Conservation (phyloP, 2,113 vertebrate species). For the Podarcis muralis region DNA sequence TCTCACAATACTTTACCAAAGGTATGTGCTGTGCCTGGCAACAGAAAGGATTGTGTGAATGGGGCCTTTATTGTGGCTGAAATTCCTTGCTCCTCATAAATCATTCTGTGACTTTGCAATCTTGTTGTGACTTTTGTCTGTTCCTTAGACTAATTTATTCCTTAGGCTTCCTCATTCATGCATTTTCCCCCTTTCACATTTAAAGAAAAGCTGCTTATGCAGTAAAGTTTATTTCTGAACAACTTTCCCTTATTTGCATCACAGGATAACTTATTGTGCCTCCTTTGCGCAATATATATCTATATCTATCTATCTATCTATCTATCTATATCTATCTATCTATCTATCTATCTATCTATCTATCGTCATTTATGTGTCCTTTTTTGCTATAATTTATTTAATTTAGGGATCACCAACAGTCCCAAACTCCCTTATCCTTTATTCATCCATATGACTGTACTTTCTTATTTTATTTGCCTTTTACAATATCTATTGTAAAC, state of each 20-base stretch:
- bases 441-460: not conserved
- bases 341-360: too few species aligned
- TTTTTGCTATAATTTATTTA: not conserved
- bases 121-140: not conserved
- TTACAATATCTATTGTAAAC: not conserved
- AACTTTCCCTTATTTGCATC: not conserved
- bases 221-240: not conserved
- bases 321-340: too few species aligned
- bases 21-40: not conserved
- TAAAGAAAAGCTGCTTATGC: not conserved
- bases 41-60: not conserved
- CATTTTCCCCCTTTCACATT: not conserved
- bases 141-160: not conserved
- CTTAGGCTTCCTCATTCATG: not conserved
- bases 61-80: not conserved
- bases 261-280: not conserved
- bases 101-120: not conserved
- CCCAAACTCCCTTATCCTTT: not conserved
- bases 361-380: too few species aligned
- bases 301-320: too few species aligned
- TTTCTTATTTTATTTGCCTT: not conserved
- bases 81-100: not conserved
- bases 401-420: not conserved
- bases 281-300: not conserved
- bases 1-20: not conserved